Base-by-base conservation (phyloP, 2,797 vertebrate genomes). In the Esox lucius region DNA sequence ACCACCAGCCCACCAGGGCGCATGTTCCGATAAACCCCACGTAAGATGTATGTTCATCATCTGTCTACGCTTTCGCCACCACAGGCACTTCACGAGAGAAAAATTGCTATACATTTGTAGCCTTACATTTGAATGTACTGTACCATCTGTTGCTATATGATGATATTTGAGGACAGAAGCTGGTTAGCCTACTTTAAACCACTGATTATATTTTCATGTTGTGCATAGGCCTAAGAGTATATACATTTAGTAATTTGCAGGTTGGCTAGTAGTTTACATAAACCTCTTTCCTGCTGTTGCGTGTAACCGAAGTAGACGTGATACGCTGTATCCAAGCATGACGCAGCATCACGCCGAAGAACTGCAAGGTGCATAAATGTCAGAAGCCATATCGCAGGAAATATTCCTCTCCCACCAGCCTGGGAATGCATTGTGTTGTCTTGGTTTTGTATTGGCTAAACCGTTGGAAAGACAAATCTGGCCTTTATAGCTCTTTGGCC, bases 1-100 rank as follows among this genome's bases (percentile, higher is more conserved):
- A 87, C 83, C 1, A 72, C 81, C 5, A 75, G 59, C 82, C 85
- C 19, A 56, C 7, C n/a, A 56, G 84, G 78, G 73, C 49, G 51
- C 24, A 1, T 5, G 39, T 53, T 49, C 39, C 56, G 17, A 28
- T 80, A 66, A n/a, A 56, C 6, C 28, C 11, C 19, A 13, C n/a
- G 19, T 56, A 56, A 56, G 53, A 22, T 56, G 7, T 3, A 22
- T 22, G 9, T 56, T 22, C 83, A 76, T 75, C 87, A 76, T 80
- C 80, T 83, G 70, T 78, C 35, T n/a, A 59, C 11, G 6, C 70
- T 16, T 33, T 8, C 28, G 7, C 71, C 17, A 33, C 13, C 31
- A 16, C 1, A 6, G 26, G 35, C 33, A 6, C n/a, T 26, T 22
- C 39, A 19, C 42, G 39, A 24, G 48, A 33, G 13, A n/a, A 11